Percentiles rank a stretch among this genome's conserved stretches.
Conservation (phyloP, 2,797 vertebrate species). For the Cossypha caffra region DNA sequence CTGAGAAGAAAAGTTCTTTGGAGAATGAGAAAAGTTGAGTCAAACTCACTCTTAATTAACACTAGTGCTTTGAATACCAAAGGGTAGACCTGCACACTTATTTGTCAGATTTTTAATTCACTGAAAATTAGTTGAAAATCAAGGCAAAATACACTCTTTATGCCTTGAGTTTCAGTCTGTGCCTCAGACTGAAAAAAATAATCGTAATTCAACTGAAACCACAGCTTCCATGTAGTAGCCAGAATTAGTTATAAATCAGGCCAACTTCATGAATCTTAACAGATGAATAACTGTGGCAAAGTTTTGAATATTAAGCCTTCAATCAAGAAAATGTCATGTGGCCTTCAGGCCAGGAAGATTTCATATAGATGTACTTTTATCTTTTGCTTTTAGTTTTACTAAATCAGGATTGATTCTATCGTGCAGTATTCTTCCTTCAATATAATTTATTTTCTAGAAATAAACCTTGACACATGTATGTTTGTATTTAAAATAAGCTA, state of each 20-base stretch:
- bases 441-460: neutral
- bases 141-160: neutral
- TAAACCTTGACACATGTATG: neutral
- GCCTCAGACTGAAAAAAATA: neutral
- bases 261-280: neutral
- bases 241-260: slow-evolving; percentile 1
- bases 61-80: neutral
- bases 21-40: neutral
- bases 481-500: neutral
- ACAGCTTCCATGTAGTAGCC: neutral
- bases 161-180: neutral
- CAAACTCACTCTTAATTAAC: neutral
- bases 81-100: neutral
- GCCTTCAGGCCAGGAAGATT: neutral
- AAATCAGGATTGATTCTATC: neutral
- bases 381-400: neutral
- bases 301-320: neutral
- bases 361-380: neutral
- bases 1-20: neutral
- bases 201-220: neutral
- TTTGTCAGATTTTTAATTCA: neutral
- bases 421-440: neutral
- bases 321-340: neutral
- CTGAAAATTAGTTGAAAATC: neutral
- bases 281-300: neutral